Evolutionary conservation across 2,113 vertebrate genomes (phyloP).

Genomic region (Amblyornis subalaris): DNA sequence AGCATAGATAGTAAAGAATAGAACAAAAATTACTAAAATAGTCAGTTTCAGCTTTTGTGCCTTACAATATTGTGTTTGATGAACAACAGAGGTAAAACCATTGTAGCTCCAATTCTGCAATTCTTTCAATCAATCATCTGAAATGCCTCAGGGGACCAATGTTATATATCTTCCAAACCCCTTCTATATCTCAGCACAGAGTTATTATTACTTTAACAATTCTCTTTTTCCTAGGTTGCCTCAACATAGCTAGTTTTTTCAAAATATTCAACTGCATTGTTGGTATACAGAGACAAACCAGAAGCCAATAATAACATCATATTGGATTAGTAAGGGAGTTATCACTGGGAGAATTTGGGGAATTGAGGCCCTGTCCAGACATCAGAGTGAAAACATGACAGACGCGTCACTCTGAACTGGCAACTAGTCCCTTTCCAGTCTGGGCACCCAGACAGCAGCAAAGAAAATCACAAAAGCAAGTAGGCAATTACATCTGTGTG

Average conservation of each 20-base stretch:
- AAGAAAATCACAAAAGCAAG: not conserved
- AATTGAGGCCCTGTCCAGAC: not conserved
- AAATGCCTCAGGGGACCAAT: not conserved
- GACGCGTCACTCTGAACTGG: not conserved
- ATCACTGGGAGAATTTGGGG: not conserved
- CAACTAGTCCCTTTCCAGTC: not conserved
- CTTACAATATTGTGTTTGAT: not conserved
- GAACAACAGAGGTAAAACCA: not conserved
- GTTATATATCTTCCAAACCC: not conserved
- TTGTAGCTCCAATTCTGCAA: not conserved
- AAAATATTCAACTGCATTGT: not conserved
- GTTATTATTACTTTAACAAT: not conserved
- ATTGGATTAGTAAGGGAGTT: not conserved
- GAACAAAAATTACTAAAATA: not conserved
- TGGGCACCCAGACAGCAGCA: not conserved
- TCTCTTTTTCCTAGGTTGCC: not conserved
- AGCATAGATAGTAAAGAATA: not conserved
- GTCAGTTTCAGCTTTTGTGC: not conserved
- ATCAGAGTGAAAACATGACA: not conserved
- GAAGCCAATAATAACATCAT: not conserved
- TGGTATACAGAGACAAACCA: not conserved
- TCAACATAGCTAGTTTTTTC: not conserved
- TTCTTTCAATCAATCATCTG: not conserved
- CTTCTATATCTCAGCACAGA: not conserved
- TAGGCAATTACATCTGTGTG: not conserved